Percentiles rank a stretch among this genome's conserved stretches.
phyloP scores from a whole-genome alignment of 2,797 vertebrate genomes.

The Pseudochaenichthys georgianus region DNA sequence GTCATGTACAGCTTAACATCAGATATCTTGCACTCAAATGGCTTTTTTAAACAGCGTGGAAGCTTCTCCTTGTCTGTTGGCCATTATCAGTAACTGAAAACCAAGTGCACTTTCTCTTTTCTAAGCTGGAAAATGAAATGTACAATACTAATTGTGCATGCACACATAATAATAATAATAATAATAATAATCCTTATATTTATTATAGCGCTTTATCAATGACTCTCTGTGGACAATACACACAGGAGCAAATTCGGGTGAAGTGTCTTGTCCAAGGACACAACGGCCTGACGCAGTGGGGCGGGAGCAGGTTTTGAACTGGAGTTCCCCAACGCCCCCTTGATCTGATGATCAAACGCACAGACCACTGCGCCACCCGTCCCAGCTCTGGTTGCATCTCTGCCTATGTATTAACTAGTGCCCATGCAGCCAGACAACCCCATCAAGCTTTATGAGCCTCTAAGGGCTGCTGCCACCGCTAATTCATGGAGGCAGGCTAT shows the following conservation, averaged over 20 bases:
- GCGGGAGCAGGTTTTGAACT: too few relatives aligned
- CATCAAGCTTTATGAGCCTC: conserved; percentile 70
- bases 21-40: too few relatives aligned
- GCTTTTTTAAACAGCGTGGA: conserved; percentile 11
- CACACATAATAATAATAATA: neutral
- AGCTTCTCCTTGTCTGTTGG: conserved; percentile 4
- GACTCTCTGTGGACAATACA: too few relatives aligned
- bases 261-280: too few relatives aligned
- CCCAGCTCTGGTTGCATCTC: neutral
- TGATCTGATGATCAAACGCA: too few relatives aligned
- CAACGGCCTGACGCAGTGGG: too few relatives aligned
- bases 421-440: conserved; percentile 71
- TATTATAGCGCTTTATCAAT: too few relatives aligned
- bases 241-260: too few relatives aligned
- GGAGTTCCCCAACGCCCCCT: too few relatives aligned
- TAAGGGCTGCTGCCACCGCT: conserved; percentile 40
- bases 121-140: conserved; percentile 31
- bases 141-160: conserved; percentile 1
- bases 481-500: conserved; percentile 61
- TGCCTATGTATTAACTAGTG: conserved; percentile 49
- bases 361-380: too few relatives aligned
- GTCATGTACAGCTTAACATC: neutral
- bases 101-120: neutral
- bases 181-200: too few relatives aligned
- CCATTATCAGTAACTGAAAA: conserved; percentile 42